These are phyloP conservation scores for Ophioninae sp. DNA, from an alignment of 2,888 invertebrate species.

Conservation along the genomic window DNA sequence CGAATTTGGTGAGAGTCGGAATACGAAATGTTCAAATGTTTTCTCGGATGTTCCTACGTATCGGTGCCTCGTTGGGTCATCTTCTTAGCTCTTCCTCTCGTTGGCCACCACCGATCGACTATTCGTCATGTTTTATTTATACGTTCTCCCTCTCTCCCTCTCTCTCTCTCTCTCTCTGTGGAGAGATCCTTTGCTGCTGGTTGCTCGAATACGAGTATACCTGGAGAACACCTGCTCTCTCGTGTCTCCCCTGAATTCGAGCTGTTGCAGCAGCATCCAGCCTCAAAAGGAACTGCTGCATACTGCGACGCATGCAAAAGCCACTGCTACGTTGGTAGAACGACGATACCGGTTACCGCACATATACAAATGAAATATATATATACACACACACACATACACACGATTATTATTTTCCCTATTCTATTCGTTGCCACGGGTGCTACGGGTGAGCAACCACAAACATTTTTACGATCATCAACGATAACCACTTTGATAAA, in stretches of 20 bases:
- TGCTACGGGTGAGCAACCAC: slow-evolving; percentile 40
- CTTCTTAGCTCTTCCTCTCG: not conserved
- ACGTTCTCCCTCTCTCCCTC: slow-evolving; percentile 4
- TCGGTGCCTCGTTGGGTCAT: not conserved
- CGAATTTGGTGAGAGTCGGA: too few relatives aligned
- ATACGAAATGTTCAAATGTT: too few relatives aligned
- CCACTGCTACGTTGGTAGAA: slow-evolving; percentile 7
- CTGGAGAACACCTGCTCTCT: slow-evolving; percentile 55
- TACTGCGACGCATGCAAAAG: slow-evolving; percentile 28
- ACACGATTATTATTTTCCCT: slow-evolving; percentile 52
- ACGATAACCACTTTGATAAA: slow-evolving; percentile 61
- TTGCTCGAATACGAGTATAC: slow-evolving; percentile 13
- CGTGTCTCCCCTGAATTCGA: slow-evolving; percentile 43
- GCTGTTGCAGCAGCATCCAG: slow-evolving; percentile 31
- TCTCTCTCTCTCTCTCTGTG: slow-evolving; percentile 6
- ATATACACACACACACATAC: not conserved
- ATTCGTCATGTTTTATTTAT: slow-evolving; percentile 13
- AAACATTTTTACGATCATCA: slow-evolving; percentile 58
- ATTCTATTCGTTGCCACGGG: slow-evolving; percentile 61
- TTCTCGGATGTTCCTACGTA: too few relatives aligned
- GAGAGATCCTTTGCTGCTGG: slow-evolving; percentile 20
- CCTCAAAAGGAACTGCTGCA: slow-evolving; percentile 28
- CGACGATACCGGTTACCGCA: slow-evolving; percentile 49
- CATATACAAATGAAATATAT: not conserved
- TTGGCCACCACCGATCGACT: not conserved